Base-by-base conservation (phyloP, 2,888 invertebrate species). In the Galerucella pusilla region DNA sequence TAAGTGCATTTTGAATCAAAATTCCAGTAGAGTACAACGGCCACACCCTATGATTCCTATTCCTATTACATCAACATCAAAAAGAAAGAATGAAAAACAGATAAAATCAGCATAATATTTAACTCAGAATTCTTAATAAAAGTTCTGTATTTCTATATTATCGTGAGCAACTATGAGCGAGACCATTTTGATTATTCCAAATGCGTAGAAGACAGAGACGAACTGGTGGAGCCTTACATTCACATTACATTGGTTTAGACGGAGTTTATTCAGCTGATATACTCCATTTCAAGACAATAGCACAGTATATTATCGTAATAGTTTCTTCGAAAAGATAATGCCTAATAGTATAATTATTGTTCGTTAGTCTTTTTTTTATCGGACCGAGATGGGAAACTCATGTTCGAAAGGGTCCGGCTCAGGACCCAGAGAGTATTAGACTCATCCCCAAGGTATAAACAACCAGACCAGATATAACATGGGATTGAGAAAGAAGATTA, bases 81-180 rank as follows among this genome's bases (percentile, higher is more conserved):
- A 64, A 64, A 69, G 49, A 69, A 69, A 69, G 25, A 61, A 46
- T 10, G 61, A 5, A 71, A 60, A 71, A 20, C 57, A 57, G 74
- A 77, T 77, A 75, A 77, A 75, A 73, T 75, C 77, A 71, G 71
- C 73, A 73, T 77, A 77, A 77, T 76, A 74, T 77, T 73, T 75
- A 77, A 75, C 75, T 74, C 74, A n/a, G 75, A 75, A 77, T 71
- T 54, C 74, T 71, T 77, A 69, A 74, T 75, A 71, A 75, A 75
- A 75, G 71, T 75, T 77, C 70, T 66, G 67, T 73, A 72, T 68
- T 57, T 69, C 70, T 61, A 73, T 73, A 75, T 69, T 72, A 71
- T 63, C 60, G 45, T 52, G 52, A 66, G 66, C 52, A 65, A 59
- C 59, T 68, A 74, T 25, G 70, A 59, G 54, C 68, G 52, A 63